phyloP scores from a whole-genome alignment of 2,113 vertebrate species.

The Oenanthe oenanthe region DNA sequence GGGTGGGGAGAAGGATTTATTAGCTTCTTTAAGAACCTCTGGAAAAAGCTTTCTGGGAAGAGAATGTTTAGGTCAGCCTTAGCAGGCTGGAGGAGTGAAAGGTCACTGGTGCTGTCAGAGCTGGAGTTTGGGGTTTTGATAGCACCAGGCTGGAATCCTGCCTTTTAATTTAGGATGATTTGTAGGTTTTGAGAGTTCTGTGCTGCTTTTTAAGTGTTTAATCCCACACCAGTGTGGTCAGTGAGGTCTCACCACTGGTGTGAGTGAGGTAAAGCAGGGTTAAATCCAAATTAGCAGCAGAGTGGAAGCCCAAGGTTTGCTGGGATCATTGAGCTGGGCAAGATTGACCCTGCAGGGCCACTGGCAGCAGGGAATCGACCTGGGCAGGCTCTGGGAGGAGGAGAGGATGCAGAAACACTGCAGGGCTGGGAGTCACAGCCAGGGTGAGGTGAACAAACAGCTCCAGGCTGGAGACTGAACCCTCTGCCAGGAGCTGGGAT shows the following conservation, averaged over 20 bases:
- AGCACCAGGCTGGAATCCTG: background rate
- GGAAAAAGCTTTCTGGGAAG: background rate
- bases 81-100: background rate
- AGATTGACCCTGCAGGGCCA: background rate
- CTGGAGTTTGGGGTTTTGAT: background rate
- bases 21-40: background rate
- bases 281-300: background rate
- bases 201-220: background rate
- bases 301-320: background rate
- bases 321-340: background rate
- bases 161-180: background rate
- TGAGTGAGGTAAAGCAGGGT: background rate
- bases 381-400: background rate
- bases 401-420: background rate
- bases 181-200: background rate
- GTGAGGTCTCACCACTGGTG: background rate
- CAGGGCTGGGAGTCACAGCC: background rate
- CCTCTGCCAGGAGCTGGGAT: background rate
- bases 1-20: background rate
- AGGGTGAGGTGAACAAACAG: background rate
- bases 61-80: background rate
- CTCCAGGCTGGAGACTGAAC: background rate
- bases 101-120: background rate
- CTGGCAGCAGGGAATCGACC: background rate
- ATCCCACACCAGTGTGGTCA: background rate